Evolutionary conservation across 2,797 vertebrate species (phyloP).

Genomic region (Phyllotis vaccarum): DNA sequence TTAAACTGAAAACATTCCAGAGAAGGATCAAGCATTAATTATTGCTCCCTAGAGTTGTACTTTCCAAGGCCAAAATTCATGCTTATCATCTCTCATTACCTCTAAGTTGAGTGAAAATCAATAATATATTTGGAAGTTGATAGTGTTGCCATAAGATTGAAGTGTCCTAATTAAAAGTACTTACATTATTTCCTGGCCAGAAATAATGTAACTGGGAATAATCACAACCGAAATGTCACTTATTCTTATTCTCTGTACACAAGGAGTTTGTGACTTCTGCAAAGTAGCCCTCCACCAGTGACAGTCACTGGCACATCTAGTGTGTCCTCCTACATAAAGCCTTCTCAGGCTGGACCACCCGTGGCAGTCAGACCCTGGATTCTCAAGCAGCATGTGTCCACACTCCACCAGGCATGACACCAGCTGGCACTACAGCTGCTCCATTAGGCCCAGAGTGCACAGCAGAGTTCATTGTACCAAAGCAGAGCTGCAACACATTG

Average conservation of each 20-base stretch:
- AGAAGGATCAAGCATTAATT: background rate
- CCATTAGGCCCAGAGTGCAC: background rate
- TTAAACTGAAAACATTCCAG: constrained; percentile 16
- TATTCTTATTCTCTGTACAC: background rate
- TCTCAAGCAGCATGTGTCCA: background rate
- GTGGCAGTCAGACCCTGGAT: background rate
- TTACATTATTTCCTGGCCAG: constrained; percentile 20
- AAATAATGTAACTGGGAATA: background rate
- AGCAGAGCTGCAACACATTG: background rate
- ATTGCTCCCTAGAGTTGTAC: constrained; percentile 1
- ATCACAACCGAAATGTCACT: background rate
- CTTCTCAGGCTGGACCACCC: background rate
- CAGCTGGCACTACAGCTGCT: background rate
- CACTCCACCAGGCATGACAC: background rate
- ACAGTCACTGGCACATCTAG: background rate
- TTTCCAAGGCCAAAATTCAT: constrained; percentile 14
- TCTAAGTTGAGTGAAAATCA: constrained; percentile 37
- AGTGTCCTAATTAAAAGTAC: constrained; percentile 29
- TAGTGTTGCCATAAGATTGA: background rate
- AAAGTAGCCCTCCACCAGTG: background rate
- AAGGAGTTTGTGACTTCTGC: background rate
- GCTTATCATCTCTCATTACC: constrained; percentile 41
- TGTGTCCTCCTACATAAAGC: background rate
- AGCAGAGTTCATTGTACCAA: background rate
- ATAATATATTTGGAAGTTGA: constrained; percentile 25